Percentiles rank a stretch among this genome's conserved stretches.
Evolutionary conservation across 2,888 invertebrate species (phyloP).

Genomic region (Patella caerulea): DNA sequence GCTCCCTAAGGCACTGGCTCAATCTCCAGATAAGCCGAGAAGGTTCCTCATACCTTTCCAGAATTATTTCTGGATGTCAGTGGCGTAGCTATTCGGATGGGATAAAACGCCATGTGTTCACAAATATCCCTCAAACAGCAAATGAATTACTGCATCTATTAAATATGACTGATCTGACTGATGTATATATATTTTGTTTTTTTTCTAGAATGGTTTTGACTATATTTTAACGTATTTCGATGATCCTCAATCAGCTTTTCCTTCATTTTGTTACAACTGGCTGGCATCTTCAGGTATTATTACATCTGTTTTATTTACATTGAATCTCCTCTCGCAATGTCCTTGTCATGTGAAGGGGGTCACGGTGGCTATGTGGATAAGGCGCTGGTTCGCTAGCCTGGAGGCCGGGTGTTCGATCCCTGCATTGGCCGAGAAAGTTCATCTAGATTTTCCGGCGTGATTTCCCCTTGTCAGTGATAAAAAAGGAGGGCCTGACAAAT

Average conservation of each 20-base stretch:
- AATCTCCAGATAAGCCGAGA: too few species aligned
- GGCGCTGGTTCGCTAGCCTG: too few species aligned
- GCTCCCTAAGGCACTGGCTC: too few species aligned
- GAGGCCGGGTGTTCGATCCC: too few species aligned
- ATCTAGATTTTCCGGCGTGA: too few species aligned
- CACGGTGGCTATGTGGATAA: too few species aligned
- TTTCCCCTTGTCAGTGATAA: too few species aligned
- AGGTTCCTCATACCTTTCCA: too few species aligned
- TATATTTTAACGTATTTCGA: constrained; percentile 75
- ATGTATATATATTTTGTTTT: neutral
- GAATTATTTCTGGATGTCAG: too few species aligned
- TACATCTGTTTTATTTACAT: neutral
- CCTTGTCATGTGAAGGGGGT: neutral
- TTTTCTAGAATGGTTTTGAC: constrained; percentile 72
- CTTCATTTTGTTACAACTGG: constrained; percentile 73
- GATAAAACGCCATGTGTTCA: neutral
- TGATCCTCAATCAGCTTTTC: constrained; percentile 74
- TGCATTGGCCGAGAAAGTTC: too few species aligned
- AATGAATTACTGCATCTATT: neutral
- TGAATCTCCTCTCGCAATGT: neutral
- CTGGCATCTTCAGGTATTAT: constrained; percentile 72
- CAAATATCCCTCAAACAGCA: neutral
- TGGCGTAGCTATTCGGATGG: too few species aligned
- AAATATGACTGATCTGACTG: neutral
- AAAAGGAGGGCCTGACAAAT: too few species aligned